Percentiles rank a stretch among this genome's conserved stretches.
Evolutionary conservation across 1,140 invertebrate species (phyloP).

Genomic region (Cyclargus thomasi): DNA sequence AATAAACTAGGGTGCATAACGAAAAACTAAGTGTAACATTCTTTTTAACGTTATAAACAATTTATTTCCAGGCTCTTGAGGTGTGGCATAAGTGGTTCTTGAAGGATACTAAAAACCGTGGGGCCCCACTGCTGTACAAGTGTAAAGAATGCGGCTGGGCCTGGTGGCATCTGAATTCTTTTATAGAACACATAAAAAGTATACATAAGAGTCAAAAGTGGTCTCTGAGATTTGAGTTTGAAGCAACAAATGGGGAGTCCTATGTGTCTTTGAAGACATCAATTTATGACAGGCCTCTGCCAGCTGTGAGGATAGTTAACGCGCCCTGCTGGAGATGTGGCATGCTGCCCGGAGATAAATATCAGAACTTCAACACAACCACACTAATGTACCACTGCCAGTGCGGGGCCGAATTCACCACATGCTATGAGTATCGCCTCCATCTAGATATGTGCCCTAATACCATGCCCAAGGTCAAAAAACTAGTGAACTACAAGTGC

Average conservation of each 20-base stretch:
- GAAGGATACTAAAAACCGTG: conserved; percentile 3
- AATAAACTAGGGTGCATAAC: neutral
- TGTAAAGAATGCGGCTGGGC: conserved; percentile 32
- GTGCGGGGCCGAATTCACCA: neutral
- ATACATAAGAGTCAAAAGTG: neutral
- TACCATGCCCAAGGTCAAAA: neutral
- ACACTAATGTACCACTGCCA: neutral
- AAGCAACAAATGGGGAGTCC: neutral
- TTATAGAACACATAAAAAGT: conserved; percentile 29
- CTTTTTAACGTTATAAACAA: neutral
- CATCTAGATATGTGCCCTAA: neutral
- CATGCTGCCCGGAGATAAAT: neutral
- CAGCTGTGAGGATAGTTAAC: neutral
- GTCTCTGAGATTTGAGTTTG: neutral
- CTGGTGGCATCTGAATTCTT: conserved; percentile 34
- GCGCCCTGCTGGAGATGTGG: neutral
- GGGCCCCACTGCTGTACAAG: conserved; percentile 31
- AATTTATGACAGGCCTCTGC: neutral
- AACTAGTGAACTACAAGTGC: conserved; percentile 10
- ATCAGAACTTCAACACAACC: neutral
- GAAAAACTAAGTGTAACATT: neutral
- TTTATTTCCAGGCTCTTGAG: neutral
- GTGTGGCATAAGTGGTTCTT: conserved; percentile 29
- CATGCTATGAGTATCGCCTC: neutral
- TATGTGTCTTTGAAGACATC: neutral